Conservation (phyloP, 2,888 invertebrate species). For the Limenitis camilla region DNA sequence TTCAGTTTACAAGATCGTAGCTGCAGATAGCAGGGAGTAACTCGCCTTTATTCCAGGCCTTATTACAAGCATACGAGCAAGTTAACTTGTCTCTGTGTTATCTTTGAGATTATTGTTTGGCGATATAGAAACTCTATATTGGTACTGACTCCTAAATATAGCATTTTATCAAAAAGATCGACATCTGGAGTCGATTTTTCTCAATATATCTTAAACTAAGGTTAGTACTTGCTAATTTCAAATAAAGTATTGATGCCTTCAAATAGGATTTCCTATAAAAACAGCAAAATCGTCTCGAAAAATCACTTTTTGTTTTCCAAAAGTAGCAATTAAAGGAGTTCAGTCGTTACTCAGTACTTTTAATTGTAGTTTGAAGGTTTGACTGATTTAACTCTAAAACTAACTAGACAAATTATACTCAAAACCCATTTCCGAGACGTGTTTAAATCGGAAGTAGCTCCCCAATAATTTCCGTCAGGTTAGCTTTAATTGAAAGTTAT, state of each 20-base stretch:
- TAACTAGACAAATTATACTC: slow-evolving; percentile 15
- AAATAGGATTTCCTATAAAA: too few relatives aligned
- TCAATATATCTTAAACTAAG: neutral
- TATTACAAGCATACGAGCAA: slow-evolving; percentile 60
- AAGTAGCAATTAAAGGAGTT: too few relatives aligned
- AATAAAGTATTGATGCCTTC: too few relatives aligned
- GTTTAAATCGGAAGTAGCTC: slow-evolving; percentile 50
- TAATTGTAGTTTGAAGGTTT: neutral
- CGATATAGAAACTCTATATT: slow-evolving; percentile 51
- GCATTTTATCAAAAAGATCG: slow-evolving; percentile 20
- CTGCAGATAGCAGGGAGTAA: slow-evolving; percentile 61
- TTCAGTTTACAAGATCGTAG: slow-evolving; percentile 68
- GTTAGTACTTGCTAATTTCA: too few relatives aligned
- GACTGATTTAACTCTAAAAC: neutral
- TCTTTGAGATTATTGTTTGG: slow-evolving; percentile 61
- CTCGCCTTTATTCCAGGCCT: slow-evolving; percentile 50
- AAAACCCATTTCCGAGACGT: slow-evolving; percentile 25
- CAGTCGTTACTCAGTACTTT: too few relatives aligned
- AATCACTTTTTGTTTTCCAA: too few relatives aligned
- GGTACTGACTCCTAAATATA: slow-evolving; percentile 14
- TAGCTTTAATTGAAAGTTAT: slow-evolving; percentile 73
- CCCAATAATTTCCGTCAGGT: slow-evolving; percentile 68
- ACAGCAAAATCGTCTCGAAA: too few relatives aligned
- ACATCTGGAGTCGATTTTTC: slow-evolving; percentile 14
- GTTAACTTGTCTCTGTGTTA: slow-evolving; percentile 69